phyloP scores from a whole-genome alignment of 2,888 invertebrate genomes.

The Spilosoma lubricipeda region DNA sequence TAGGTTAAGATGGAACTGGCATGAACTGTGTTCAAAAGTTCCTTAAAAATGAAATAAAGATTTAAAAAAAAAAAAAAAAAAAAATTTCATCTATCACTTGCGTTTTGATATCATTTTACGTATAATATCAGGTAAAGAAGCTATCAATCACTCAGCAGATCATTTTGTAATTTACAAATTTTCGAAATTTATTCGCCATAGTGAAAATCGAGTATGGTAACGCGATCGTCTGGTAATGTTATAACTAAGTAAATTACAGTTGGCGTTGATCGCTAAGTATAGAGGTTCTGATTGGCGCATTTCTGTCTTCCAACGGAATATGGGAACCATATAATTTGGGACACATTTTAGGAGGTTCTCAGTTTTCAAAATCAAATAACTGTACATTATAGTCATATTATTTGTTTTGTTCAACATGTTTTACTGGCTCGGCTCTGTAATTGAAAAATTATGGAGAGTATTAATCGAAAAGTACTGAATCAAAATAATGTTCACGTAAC shows the following conservation, averaged over 20 bases:
- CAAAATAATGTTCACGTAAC: background rate
- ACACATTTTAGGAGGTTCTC: constrained; percentile 38
- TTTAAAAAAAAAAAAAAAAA: no score
- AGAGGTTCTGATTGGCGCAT: constrained; percentile 51
- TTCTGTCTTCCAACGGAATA: constrained; percentile 38
- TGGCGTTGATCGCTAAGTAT: constrained; percentile 60
- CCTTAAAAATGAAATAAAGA: no score
- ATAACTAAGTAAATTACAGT: constrained; percentile 69
- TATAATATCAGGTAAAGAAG: constrained; percentile 55
- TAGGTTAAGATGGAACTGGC: no score
- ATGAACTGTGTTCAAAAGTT: no score
- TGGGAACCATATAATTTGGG: constrained; percentile 48
- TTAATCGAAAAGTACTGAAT: background rate
- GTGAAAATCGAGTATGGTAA: constrained; percentile 57
- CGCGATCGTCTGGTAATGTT: constrained; percentile 62
- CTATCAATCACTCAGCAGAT: constrained; percentile 69
- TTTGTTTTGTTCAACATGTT: constrained; percentile 37
- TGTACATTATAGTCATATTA: constrained; percentile 42
- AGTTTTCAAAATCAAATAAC: constrained; percentile 46
- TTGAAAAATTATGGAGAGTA: constrained; percentile 38
- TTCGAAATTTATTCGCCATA: constrained; percentile 64
- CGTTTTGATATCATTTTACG: constrained; percentile 16
- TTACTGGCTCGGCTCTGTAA: constrained; percentile 22
- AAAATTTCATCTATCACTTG: background rate
- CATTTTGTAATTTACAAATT: constrained; percentile 71